Evolutionary conservation across 1,140 invertebrate genomes (phyloP), one percentile per base, ranked within the genome.

Genomic region (Venturia canescens): DNA sequence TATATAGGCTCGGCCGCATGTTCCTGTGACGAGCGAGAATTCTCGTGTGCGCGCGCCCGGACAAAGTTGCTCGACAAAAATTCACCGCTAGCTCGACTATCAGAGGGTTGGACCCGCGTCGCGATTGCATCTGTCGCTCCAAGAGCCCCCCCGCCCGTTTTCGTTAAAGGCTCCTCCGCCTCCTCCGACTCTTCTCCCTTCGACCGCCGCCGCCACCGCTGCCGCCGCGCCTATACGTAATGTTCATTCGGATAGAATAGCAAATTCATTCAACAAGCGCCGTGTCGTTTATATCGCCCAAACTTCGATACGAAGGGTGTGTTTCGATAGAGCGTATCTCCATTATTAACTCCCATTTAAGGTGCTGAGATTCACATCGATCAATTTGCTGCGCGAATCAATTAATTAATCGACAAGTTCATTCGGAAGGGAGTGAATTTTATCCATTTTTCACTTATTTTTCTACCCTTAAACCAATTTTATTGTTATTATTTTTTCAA

Each of bases 241-340:
- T 76, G 74, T 76, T 76, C 74, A 76, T 76, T 76, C 63, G 74
- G 74, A 76, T 76, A 63, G 74, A 76, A 76, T 76, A 76, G 74
- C 74, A 23, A 76, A 76, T 76, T 76, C 74, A 76, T 76, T 76
- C 74, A 63, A 63, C 53, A 38, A 76, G 53, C 57, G 53, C 57
- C 74, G 63, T 76, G 34, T 63, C 74, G 74, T 76, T 76, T 60
- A 60, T 76, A 76, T 57, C n/a, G 18, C 57, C 9, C 31, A 38
- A 63, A 34, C 29, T 29, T 76, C n/a, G 53, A 50, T 66, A 66
- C n/a, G 63, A 29, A 26, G 63, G 63, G 63, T 66, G 63, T 66
- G 63, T 27, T 3, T 7, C 31, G 31, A 34, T 7, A 3, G 31
- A 34, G 7, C 31, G 31, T 34, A 34, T 34, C 31, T 34, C 31